A percentile compares a stretch with the other conserved stretches of the same genome.
Evolutionary conservation across 2,888 invertebrate genomes (phyloP).

Genomic region (Acanthacorydalis orientalis): DNA sequence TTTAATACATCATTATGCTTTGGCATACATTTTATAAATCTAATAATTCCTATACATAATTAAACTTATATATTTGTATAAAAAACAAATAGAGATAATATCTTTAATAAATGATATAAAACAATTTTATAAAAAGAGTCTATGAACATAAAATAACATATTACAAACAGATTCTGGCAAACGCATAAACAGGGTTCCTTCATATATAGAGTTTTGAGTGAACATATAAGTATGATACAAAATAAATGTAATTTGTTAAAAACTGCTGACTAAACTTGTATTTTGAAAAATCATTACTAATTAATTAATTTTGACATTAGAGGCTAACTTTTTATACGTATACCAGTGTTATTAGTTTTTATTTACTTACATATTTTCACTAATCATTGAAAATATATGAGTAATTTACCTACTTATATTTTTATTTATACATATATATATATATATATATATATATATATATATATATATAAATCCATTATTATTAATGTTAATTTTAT

Average conservation of each 20-base stretch:
- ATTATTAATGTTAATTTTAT: slow-evolving; percentile 1
- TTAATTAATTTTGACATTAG: background rate
- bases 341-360: background rate
- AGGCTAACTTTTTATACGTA: background rate
- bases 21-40: slow-evolving; percentile 2
- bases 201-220: no score
- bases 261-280: no score
- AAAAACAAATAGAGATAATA: background rate
- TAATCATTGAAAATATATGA: no score
- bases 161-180: background rate
- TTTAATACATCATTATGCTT: slow-evolving; percentile 1
- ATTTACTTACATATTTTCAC: background rate
- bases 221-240: no score
- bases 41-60: slow-evolving; percentile 3
- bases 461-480: background rate
- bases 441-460: background rate
- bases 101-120: background rate
- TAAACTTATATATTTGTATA: background rate
- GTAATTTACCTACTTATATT: background rate
- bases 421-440: slow-evolving; percentile 1
- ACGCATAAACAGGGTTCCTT: background rate
- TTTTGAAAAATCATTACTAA: no score
- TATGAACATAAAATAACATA: background rate
- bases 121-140: background rate
- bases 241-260: no score